Evolutionary conservation across 2,113 vertebrate genomes (phyloP).

Genomic region (Miniopterus natalensis): DNA sequence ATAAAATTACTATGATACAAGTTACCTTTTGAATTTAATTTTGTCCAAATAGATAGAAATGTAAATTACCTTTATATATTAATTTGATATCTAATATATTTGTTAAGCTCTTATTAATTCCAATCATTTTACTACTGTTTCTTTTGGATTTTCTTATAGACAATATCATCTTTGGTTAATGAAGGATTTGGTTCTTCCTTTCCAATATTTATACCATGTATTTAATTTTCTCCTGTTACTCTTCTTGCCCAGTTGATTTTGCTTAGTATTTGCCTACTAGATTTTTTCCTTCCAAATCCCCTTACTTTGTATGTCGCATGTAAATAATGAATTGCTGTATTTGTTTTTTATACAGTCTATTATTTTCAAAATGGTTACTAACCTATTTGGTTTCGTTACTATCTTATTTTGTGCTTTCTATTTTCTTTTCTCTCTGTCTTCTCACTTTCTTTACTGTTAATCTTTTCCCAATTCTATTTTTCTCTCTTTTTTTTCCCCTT

Average conservation of each 20-base stretch:
- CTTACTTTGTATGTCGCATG: not conserved
- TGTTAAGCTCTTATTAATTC: not conserved
- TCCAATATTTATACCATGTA: not conserved
- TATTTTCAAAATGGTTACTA: not conserved
- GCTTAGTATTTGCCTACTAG: not conserved
- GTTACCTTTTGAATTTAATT: not conserved
- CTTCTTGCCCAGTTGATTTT: not conserved
- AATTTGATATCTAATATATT: not conserved
- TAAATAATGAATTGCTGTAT: not conserved
- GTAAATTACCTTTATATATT: not conserved
- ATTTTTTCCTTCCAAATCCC: not conserved
- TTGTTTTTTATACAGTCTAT: not conserved
- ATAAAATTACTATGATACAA: not conserved
- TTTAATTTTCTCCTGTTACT: not conserved
- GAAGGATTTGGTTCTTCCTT: not conserved
- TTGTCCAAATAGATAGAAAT: conserved; percentile 11
- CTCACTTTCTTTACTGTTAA: not conserved
- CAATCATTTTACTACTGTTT: conserved; percentile 3
- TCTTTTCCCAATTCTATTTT: not conserved
- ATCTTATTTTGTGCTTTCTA: not conserved
- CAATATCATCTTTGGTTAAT: not conserved
- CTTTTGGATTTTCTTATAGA: not conserved
- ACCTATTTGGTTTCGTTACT: not conserved
- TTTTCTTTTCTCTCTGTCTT: not conserved
- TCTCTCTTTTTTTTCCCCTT: not conserved